Percentiles rank a stretch among this genome's conserved stretches.
phyloP scores from a whole-genome alignment of 2,888 invertebrate species.

The Listrodromus nycthemerus region DNA sequence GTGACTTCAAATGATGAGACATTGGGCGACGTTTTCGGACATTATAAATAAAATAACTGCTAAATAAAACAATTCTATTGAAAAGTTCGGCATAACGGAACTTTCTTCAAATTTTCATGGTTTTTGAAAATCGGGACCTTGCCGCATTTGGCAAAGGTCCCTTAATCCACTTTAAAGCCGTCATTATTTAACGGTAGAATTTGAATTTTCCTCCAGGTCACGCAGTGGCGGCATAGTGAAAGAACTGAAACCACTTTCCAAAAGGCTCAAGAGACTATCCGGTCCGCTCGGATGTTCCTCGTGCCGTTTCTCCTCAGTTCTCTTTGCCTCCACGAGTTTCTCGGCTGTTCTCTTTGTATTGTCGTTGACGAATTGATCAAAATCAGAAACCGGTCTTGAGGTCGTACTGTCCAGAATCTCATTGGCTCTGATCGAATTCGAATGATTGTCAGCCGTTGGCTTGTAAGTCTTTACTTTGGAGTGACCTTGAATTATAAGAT shows the following conservation, averaged over 20 bases:
- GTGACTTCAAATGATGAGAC: neutral
- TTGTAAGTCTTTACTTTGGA: constrained; percentile 94
- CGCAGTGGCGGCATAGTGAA: constrained; percentile 72
- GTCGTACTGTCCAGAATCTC: constrained; percentile 71
- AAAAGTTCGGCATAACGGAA: neutral
- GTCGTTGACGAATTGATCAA: constrained; percentile 77
- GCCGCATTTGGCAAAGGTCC: neutral
- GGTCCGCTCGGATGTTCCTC: constrained; percentile 54
- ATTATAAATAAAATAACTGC: neutral
- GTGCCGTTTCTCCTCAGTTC: constrained; percentile 59
- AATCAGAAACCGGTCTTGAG: constrained; percentile 72
- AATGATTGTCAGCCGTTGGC: constrained; percentile 82
- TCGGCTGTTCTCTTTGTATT: constrained; percentile 70
- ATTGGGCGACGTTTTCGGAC: neutral
- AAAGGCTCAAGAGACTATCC: constrained; percentile 74
- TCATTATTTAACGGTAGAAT: neutral
- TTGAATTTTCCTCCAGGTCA: constrained; percentile 58
- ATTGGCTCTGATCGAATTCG: constrained; percentile 70
- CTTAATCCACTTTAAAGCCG: neutral
- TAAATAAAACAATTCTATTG: neutral
- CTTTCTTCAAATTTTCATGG: neutral
- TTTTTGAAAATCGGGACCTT: neutral
- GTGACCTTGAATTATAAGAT: constrained; percentile 93
- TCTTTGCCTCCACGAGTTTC: constrained; percentile 62
- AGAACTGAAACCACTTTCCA: constrained; percentile 77